Evolutionary conservation across 2,113 vertebrate genomes (phyloP), one percentile per base, ranked within the genome.

Genomic region (Brevimyrus niger): DNA sequence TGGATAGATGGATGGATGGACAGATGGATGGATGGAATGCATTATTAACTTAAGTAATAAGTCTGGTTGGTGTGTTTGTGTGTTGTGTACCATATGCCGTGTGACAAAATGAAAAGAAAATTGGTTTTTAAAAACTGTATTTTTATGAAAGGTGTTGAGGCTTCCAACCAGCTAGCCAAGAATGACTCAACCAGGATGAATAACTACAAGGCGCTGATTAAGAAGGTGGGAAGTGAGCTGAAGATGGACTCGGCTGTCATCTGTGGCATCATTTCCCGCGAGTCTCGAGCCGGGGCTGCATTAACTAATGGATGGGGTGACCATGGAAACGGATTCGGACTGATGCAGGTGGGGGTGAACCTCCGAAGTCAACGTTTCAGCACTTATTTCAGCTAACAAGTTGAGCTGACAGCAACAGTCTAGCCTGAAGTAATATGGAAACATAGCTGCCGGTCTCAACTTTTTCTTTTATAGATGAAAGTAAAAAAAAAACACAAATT

Each of bases 271-370:
- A 93, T 97, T 73, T 97, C 96, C 0, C 94, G 95, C 91, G 95
- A 96, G 89, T 94, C 94, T n/a, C 94, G 93, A 0, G 94, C 83
- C 0, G 94, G 96, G 31, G 91, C 91, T 0, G n/a, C 88, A 8
- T 93, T 96, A 35, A 6, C 88, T 51, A 38, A 94, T 0, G 93
- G 93, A 35, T 97, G 95, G 92, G 91, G 95, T 17, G 93, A 90
- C 90, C 44, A 87, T 0, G 91, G 94, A 17, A 95, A 95, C 5
- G 93, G 82, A 10, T 93, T 94, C 0, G 94, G 94, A 53, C 90
- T 95, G 90, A 95, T 96, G 91, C 96, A 97, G 96, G 97, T 96
- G 92, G 51, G n/a, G 38, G 46, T n/a, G n/a, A n/a, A n/a, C n/a
- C n/a, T n/a, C n/a, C n/a, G n/a, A n/a, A n/a, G n/a, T n/a, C n/a